Base-by-base conservation (phyloP, 1,140 invertebrate species). In the Mya arenaria region DNA sequence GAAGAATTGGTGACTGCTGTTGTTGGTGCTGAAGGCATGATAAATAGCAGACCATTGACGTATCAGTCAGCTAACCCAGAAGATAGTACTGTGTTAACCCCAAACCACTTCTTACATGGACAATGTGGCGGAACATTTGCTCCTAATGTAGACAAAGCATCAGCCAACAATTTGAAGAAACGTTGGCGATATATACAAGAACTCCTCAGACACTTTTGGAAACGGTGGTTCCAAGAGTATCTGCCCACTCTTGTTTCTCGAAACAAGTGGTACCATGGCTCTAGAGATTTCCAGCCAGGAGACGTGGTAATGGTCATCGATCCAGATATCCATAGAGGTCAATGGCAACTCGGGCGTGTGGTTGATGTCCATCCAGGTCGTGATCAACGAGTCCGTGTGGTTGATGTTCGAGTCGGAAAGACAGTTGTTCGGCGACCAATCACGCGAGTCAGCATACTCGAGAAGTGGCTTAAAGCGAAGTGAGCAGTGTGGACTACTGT, bases 1-100 rank as follows among this genome's bases (percentile, higher is more conserved):
- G 65, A 80, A 36, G 65, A 72, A 44, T 25, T 84, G 32, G 8
- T 28, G 48, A 85, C 88, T 13, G 65, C 85, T 1, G n/a, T 90
- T n/a, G 73, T 71, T 13, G 86, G 79, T 36, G 85, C 77, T 8
- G 87, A 88, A 73, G 30, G 62, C 8, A 56, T 88, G 0, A 41
- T 89, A 8, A 90, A 90, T 65, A 77, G 37, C 8, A 74, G 87
- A 4, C 88, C 87, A 15, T 55, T 89, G n/a, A 88, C 84, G 0
- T 78, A 84, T 55, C 23, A 91, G 17, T 85, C 85, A 0, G 82
- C 85, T 23, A 86, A 92, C 84, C 39, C 30, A 15, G 55, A 77
- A 15, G 90, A 91, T 69, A 69, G 85, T 32, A 30, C 36, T 30
- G 78, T 84, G 13, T 56, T 91, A 28, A 89, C 90, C 0, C 86